Evolutionary conservation across 2,888 invertebrate species (phyloP).

Genomic region (Xestia rhomboidea): DNA sequence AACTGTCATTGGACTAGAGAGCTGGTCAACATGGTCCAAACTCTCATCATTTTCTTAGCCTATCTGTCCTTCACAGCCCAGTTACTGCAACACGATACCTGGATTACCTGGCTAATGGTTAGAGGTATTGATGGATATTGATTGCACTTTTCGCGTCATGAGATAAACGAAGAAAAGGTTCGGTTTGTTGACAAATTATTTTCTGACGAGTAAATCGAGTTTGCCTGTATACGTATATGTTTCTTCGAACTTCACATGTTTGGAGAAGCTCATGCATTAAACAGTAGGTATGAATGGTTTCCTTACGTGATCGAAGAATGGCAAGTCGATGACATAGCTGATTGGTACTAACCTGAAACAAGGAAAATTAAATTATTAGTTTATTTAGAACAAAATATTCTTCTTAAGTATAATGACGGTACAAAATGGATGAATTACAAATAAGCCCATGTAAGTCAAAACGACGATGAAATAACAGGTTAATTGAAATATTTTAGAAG

Average conservation of each 20-base stretch:
- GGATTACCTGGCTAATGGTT: too few species aligned
- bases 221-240: not conserved
- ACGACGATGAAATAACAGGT: not conserved
- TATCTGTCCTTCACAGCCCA: too few species aligned
- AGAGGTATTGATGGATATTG: too few species aligned
- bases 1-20: too few species aligned
- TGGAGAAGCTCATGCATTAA: conserved; percentile 3
- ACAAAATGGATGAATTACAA: not conserved
- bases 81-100: too few species aligned
- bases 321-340: conserved; percentile 9
- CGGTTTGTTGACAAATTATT: not conserved
- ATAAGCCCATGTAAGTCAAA: not conserved
- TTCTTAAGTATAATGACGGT: not conserved
- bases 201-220: not conserved
- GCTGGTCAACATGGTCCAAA: too few species aligned
- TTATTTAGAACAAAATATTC: conserved; percentile 15
- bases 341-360: conserved; percentile 71
- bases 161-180: not conserved
- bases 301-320: conserved; percentile 31
- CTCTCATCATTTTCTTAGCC: too few species aligned
- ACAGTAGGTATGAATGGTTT: conserved; percentile 16
- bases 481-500: not conserved
- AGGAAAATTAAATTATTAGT: conserved; percentile 51
- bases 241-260: not conserved
- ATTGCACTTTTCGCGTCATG: too few species aligned